Conservation (phyloP, 2,113 vertebrate species). For the Zonotrichia leucophrys region DNA sequence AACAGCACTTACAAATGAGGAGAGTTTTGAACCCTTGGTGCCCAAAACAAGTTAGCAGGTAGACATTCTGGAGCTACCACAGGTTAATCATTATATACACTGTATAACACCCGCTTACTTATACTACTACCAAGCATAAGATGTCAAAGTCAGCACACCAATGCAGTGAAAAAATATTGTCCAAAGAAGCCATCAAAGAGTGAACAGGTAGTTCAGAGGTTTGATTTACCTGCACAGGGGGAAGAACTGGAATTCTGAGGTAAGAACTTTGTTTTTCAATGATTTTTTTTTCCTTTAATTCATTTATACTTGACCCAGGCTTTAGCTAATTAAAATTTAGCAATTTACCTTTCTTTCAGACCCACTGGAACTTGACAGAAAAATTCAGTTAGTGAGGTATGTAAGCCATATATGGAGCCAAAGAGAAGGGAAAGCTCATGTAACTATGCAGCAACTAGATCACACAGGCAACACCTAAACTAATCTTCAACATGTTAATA, state of each 20-base stretch:
- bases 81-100: constrained; percentile 49
- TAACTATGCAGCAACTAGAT: background rate
- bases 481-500: background rate
- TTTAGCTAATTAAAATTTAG: background rate
- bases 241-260: background rate
- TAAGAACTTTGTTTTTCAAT: background rate
- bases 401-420: background rate
- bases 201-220: background rate
- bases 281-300: background rate
- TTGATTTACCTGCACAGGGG: background rate
- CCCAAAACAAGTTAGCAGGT: background rate
- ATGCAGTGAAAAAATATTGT: background rate
- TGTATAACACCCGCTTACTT: background rate
- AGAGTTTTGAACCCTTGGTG: background rate
- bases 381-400: background rate
- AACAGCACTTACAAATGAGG: background rate
- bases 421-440: background rate
- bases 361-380: background rate
- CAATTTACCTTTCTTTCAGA: background rate
- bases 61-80: background rate
- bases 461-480: background rate
- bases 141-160: background rate
- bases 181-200: background rate
- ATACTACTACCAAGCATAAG: background rate
- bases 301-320: background rate